These are phyloP conservation scores for Avahi laniger DNA, from an alignment of 2,797 vertebrate species.

Conservation along the genomic window DNA sequence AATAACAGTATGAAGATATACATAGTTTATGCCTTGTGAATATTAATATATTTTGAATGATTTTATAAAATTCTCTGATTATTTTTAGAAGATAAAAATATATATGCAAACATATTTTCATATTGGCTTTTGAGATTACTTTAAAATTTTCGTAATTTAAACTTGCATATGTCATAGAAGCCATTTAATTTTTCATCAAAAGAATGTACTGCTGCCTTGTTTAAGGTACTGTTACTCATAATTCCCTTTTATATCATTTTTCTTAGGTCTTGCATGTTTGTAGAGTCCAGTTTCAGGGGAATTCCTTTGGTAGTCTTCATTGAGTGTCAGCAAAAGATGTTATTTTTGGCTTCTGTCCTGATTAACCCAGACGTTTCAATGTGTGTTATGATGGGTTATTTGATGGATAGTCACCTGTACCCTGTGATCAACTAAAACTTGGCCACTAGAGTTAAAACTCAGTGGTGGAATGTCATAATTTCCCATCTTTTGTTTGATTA, in stretches of 20 bases:
- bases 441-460: constrained; percentile 82
- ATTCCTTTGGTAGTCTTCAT: constrained; percentile 84
- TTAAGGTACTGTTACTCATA: constrained; percentile 48
- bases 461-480: constrained; percentile 86
- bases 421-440: constrained; percentile 83
- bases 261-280: constrained; percentile 51
- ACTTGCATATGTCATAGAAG: background rate
- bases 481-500: constrained; percentile 88
- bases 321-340: constrained; percentile 85
- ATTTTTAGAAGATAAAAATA: background rate
- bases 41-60: background rate
- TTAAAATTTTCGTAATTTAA: background rate
- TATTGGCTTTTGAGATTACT: background rate
- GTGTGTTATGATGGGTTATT: constrained; percentile 86
- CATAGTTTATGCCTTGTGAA: background rate
- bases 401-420: constrained; percentile 90
- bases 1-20: background rate
- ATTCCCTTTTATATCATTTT: constrained; percentile 73
- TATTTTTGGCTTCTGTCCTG: constrained; percentile 88
- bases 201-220: constrained; percentile 31
- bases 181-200: background rate
- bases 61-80: background rate
- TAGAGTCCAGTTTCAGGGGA: constrained; percentile 79
- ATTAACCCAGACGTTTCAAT: constrained; percentile 89
- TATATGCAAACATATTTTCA: background rate